Percentiles rank a stretch among this genome's conserved stretches.
Conservation (phyloP, 2,113 vertebrate species). For the Pygoscelis adeliae region DNA sequence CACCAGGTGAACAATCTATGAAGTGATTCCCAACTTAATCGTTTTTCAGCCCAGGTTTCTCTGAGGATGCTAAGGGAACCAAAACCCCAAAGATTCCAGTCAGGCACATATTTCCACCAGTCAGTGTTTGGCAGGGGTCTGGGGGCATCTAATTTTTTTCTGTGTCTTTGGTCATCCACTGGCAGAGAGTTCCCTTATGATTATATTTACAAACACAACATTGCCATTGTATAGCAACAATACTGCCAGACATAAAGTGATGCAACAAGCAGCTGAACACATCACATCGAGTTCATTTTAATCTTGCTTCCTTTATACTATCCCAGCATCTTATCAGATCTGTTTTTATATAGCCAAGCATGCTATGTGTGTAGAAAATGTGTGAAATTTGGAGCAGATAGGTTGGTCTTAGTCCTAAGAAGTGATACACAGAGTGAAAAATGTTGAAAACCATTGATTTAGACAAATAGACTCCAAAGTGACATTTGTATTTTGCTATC, state of each 20-base stretch:
- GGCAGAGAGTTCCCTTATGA: neutral
- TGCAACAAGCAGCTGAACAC: neutral
- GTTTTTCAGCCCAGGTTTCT: neutral
- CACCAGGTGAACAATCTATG: neutral
- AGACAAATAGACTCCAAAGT: constrained; percentile 9
- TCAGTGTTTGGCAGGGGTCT: neutral
- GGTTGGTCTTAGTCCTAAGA: neutral
- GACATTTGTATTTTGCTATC: constrained; percentile 7
- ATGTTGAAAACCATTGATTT: constrained; percentile 4
- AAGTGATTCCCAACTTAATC: neutral
- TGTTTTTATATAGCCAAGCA: neutral
- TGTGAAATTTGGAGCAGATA: neutral
- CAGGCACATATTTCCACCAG: neutral
- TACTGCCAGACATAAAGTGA: neutral
- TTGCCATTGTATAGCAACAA: neutral
- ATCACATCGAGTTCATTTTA: neutral
- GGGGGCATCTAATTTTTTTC: neutral
- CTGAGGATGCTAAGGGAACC: neutral
- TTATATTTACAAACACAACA: neutral
- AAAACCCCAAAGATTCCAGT: neutral
- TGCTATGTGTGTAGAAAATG: neutral
- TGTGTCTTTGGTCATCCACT: neutral
- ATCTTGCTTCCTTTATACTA: neutral
- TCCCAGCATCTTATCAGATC: neutral
- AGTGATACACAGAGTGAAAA: neutral